Conservation (phyloP, 2,888 invertebrate genomes). For the Drosophila atroscutellata region DNA sequence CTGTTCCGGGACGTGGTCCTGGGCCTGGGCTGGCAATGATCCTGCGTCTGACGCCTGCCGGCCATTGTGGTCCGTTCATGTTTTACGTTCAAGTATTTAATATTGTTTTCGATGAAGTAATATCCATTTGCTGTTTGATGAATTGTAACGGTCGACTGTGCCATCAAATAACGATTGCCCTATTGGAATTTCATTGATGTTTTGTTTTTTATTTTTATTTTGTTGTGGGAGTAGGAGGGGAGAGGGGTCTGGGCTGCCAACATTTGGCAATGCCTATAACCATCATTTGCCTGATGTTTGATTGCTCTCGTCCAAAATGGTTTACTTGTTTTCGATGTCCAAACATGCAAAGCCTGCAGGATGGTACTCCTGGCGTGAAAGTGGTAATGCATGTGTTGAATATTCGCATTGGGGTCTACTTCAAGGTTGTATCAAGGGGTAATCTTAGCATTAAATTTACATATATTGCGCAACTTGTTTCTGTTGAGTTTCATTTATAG, state of each 20-base stretch:
- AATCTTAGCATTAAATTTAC: slow-evolving; percentile 12
- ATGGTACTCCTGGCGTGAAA: slow-evolving; percentile 36
- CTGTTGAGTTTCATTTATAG: neutral
- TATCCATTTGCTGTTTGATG: slow-evolving; percentile 78
- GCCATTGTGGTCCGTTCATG: slow-evolving; percentile 43
- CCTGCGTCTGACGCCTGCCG: slow-evolving; percentile 27
- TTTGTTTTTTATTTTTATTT: slow-evolving; percentile 5
- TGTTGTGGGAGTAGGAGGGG: neutral
- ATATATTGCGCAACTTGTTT: slow-evolving; percentile 3
- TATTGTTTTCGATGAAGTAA: slow-evolving; percentile 79
- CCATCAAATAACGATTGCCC: slow-evolving; percentile 64
- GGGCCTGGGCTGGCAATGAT: slow-evolving; percentile 13
- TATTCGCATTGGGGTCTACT: slow-evolving; percentile 4
- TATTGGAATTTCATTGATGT: slow-evolving; percentile 69
- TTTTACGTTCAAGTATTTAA: slow-evolving; percentile 76
- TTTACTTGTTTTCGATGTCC: slow-evolving; percentile 12
- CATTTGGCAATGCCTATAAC: slow-evolving; percentile 8
- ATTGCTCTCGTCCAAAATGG: slow-evolving; percentile 36
- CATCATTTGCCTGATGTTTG: slow-evolving; percentile 32
- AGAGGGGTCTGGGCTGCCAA: slow-evolving; percentile 10
- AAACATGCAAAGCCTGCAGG: slow-evolving; percentile 29
- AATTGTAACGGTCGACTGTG: slow-evolving; percentile 68
- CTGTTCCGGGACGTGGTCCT: slow-evolving; percentile 12
- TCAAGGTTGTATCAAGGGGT: neutral
- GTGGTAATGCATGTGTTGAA: slow-evolving; percentile 28